Conservation (phyloP, 2,797 vertebrate species). For the Coregonus suidteri region DNA sequence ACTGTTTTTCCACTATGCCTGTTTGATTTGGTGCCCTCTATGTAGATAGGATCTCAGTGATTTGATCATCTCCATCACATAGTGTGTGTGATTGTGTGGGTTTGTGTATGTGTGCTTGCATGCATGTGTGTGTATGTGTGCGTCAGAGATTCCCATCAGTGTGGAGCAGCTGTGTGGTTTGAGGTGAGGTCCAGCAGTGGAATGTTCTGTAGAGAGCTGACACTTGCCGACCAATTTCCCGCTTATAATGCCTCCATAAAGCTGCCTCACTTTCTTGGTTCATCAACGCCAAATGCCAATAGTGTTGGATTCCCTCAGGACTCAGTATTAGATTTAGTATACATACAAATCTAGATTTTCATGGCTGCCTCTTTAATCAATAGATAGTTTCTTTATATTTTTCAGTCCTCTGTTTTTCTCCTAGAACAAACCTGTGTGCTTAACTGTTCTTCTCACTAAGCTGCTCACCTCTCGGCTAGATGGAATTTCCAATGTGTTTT, state of each 20-base stretch:
- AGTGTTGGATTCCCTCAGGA: conserved; percentile 70
- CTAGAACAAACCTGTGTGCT: conserved; percentile 16
- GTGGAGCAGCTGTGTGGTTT: neutral
- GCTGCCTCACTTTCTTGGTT: conserved; percentile 62
- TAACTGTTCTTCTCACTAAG: conserved; percentile 22
- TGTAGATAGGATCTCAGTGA: neutral
- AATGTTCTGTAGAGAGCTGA: conserved; percentile 42
- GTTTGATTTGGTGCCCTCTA: neutral
- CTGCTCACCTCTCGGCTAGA: conserved; percentile 26
- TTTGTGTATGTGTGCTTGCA: conserved; percentile 18
- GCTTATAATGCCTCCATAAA: conserved; percentile 74
- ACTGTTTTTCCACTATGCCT: neutral
- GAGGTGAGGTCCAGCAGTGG: conserved; percentile 23
- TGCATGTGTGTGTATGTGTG: neutral
- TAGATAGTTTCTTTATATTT: conserved; percentile 52
- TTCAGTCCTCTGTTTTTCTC: conserved; percentile 14
- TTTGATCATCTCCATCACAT: neutral
- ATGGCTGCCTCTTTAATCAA: conserved; percentile 58
- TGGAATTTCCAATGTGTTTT: conserved; percentile 39
- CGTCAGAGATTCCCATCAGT: conserved; percentile 21
- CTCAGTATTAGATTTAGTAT: conserved; percentile 52
- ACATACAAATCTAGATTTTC: conserved; percentile 60
- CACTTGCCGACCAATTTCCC: conserved; percentile 50
- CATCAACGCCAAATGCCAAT: conserved; percentile 63
- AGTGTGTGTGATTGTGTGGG: neutral